Conservation (phyloP, 2,797 vertebrate genomes). For the Neostethus bicornis region DNA sequence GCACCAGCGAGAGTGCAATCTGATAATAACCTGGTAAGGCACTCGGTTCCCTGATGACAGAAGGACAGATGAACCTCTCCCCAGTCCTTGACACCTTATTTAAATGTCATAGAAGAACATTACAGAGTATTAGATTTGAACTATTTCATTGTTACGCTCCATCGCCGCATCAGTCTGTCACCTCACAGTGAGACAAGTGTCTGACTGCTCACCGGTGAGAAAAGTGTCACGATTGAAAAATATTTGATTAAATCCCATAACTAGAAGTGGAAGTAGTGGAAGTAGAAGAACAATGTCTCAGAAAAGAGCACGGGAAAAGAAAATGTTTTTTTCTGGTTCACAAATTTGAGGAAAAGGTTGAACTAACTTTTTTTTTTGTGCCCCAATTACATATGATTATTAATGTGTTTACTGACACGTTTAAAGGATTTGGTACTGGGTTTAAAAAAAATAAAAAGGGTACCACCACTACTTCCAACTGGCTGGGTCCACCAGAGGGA, state of each 20-base stretch:
- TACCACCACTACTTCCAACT: no score
- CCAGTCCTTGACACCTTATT: conserved; percentile 65
- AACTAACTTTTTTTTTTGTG: conserved; percentile 7
- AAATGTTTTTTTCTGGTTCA: neutral
- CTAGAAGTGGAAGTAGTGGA: no score
- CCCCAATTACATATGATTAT: conserved; percentile 38
- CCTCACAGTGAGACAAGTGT: conserved; percentile 46
- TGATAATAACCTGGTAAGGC: conserved; percentile 37
- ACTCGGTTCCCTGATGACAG: conserved; percentile 42
- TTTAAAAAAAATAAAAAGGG: neutral
- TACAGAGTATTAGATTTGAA: conserved; percentile 57
- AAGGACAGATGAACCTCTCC: conserved; percentile 55
- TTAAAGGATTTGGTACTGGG: neutral
- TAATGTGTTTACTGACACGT: neutral
- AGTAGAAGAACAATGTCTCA: no score
- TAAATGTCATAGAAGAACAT: conserved; percentile 62
- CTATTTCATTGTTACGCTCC: conserved; percentile 41
- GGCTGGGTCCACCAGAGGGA: no score
- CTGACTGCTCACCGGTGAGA: neutral
- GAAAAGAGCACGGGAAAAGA: neutral
- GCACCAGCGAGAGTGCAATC: conserved; percentile 23
- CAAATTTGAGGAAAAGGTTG: conserved; percentile 3
- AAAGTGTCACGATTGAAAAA: conserved; percentile 3
- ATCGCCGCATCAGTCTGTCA: conserved; percentile 42
- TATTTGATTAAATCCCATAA: conserved; percentile 14